A percentile compares a stretch with the other conserved stretches of the same genome.
These are phyloP conservation scores for Drosophila paracracens DNA, from an alignment of 2,888 invertebrate species.

Conservation along the genomic window DNA sequence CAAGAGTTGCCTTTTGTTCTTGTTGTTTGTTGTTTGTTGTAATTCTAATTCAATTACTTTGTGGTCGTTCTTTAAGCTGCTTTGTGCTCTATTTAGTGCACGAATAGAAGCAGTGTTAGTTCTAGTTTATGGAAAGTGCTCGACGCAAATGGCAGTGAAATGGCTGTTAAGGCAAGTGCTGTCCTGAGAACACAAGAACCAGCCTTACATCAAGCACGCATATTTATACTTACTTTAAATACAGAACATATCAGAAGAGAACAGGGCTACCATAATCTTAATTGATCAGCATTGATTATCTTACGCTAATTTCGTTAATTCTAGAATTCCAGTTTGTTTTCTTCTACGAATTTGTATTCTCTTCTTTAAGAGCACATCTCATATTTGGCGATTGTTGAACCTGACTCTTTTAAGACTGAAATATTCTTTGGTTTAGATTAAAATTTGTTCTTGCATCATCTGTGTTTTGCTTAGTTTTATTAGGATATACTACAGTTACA, in stretches of 20 bases:
- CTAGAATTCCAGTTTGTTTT: background rate
- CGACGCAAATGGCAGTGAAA: background rate
- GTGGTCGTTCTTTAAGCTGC: slow-evolving; percentile 15
- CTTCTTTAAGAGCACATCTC: background rate
- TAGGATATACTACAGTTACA: background rate
- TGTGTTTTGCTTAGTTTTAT: slow-evolving; percentile 12
- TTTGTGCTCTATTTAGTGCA: slow-evolving; percentile 24
- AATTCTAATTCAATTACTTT: slow-evolving; percentile 5
- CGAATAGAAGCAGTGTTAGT: slow-evolving; percentile 22
- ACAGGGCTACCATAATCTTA: background rate
- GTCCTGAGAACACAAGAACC: background rate
- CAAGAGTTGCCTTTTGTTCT: background rate
- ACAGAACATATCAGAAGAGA: background rate
- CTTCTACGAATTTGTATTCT: background rate
- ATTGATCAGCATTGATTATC: background rate
- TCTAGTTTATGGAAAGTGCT: slow-evolving; percentile 27
- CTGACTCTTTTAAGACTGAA: background rate
- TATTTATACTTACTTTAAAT: background rate
- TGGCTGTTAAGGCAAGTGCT: background rate
- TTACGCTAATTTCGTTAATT: background rate
- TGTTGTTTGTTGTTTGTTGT: background rate
- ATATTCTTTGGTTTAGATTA: background rate
- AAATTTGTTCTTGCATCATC: slow-evolving; percentile 13
- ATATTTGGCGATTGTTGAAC: background rate
- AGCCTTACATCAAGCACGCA: background rate